Evolutionary conservation across 35 echinoderm and acorn worm species (phyloP), one percentile per base, ranked within the genome.

Genomic region (Strongylocentrotus purpuratus): DNA sequence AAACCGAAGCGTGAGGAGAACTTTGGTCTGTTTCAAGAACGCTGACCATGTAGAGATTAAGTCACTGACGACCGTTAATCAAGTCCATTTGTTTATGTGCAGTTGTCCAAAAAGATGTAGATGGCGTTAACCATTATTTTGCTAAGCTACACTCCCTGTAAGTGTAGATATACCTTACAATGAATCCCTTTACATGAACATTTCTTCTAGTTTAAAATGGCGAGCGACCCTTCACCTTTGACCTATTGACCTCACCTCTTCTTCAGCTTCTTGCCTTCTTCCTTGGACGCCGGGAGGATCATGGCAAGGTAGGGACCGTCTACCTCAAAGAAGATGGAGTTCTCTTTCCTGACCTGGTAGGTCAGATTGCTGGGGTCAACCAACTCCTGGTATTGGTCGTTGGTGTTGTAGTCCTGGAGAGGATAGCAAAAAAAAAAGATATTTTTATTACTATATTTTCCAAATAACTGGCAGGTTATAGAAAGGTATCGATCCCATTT

Each of bases 291-390:
- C 2, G 98, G 98, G 85, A 99, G 94, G 94, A 99, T 99, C 98
- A 99, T 99, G 46, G 98, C 96, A 4, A 99, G 94, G 91, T 99
- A 99, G 0, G 98, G 98, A 28, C 98, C 98, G 46, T 99, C 98
- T 7, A 99, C 98, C 85, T 99, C 98, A 97, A 99, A 99, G 96
- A 99, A 99, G 94, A 99, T 99, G n/a, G 98, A 99, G 96, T 99
- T 99, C 48, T 99, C 98, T 88, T 61, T 97, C 12, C 98, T 91
- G 55, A 96, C 95, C 70, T 95, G 87, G 59, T 99, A 99, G 33
- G 95, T 94, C 46, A 99, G 94, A 13, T 91, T 96, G 33, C 59
- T 85, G 7, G 98, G 98, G 70, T 99, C 98, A 4, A 96, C 94
- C 85, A 99, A 90, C 86, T 99, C 98, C 94, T 99, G 98, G 55